phyloP scores from a whole-genome alignment of 2,113 vertebrate species.

The Cryptoleucopteryx plumbea region DNA sequence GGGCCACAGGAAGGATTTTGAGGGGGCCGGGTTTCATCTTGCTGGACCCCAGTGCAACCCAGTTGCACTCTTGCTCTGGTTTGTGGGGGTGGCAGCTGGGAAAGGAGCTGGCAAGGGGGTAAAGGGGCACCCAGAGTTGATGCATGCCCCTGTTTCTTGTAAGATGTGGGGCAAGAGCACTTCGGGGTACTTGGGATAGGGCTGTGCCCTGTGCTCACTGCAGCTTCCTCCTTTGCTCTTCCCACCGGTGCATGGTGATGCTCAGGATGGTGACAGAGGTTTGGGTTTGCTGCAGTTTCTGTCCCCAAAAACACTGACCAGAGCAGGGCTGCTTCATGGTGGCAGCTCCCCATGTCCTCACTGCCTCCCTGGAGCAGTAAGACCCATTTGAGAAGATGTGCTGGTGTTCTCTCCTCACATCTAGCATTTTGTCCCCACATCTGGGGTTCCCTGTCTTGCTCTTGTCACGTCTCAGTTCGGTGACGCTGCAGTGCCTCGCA shows the following conservation, averaged over 20 bases:
- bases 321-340: background rate
- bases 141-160: background rate
- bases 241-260: accelerated
- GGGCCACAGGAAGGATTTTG: background rate
- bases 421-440: background rate
- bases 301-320: background rate
- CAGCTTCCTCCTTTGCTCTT: background rate
- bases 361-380: accelerated
- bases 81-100: background rate
- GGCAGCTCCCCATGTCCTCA: background rate
- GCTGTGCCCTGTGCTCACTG: background rate
- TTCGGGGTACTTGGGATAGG: accelerated
- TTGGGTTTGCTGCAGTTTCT: background rate
- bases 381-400: background rate
- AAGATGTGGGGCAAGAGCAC: background rate
- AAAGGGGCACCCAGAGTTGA: background rate
- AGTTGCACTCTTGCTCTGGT: accelerated
- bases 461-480: accelerated
- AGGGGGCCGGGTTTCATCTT: background rate
- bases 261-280: background rate
- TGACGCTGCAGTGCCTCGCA: accelerated
- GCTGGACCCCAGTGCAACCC: background rate
- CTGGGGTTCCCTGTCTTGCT: background rate
- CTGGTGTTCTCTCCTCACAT: no score
- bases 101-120: background rate